Base-by-base conservation (phyloP, 2,113 vertebrate genomes). In the Rhipidura dahli region DNA sequence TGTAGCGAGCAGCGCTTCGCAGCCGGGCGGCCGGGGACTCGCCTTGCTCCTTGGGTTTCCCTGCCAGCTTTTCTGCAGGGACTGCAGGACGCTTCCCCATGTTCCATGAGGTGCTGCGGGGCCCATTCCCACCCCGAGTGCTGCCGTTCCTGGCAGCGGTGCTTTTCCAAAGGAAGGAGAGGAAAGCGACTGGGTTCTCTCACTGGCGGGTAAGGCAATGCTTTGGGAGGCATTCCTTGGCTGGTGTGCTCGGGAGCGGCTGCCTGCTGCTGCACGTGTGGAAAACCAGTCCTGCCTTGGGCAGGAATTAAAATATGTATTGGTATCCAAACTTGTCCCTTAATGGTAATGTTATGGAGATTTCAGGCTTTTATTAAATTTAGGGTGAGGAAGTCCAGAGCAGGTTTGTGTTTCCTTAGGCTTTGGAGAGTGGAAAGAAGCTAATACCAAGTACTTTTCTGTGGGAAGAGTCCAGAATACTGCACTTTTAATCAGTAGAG, bases 91-190 rank as follows among this genome's bases (percentile, higher is more conserved):
- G 0, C 13, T 28, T 45, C 6, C n/a, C 80, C 84, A 98, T 98
- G 98, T 85, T 97, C 69, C 89, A 93, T 45, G 92, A 75, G 17
- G 73, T 92, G 50, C 90, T 97, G 94, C 88, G 93, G n/a, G 63
- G 90, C 84, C 86, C 89, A 0, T 45, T 97, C 28, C 76, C 95
- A 30, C 50, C 76, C 88, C 85, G 87, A 56, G 94, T 50, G 50
- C 94, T 98, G 88, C 97, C 98, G 44, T 83, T 98, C 7, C 47
- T 98, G 73, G 97, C 97, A 13, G 90, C 96, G 0, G 88, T 97
- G 75, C 93, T 97, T 10, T 93, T 97, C 87, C 95, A 97, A 8
- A 90, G 16, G 80, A 97, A 93, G 94, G 95, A 98, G 71, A 98
- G 96, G 89, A 97, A 56, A 10, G 94, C 83, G 37, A 57, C 82